A percentile compares a stretch with the other conserved stretches of the same genome.
phyloP scores from a whole-genome alignment of 2,888 invertebrate genomes.

The Amiota communis region DNA sequence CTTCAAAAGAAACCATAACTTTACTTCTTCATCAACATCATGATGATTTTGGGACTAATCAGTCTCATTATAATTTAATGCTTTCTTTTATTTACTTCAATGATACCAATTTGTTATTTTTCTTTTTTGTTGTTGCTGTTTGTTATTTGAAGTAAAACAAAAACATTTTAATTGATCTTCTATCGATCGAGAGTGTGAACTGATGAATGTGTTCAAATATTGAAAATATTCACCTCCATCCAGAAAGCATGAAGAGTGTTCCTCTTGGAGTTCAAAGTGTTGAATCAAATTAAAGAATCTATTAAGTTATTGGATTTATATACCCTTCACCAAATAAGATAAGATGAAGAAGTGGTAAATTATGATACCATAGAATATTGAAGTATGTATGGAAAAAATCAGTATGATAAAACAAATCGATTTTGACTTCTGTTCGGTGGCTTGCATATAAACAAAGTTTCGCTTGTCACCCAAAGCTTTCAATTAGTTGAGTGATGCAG shows the following conservation, averaged over 20 bases:
- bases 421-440: no score
- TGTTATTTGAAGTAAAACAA: constrained; percentile 29
- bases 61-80: constrained; percentile 49
- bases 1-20: constrained; percentile 41
- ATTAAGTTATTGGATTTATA: no score
- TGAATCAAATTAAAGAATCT: no score
- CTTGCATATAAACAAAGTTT: no score
- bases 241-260: no score
- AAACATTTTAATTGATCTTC: constrained; percentile 33
- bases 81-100: constrained; percentile 49
- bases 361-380: no score
- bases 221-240: constrained; percentile 10
- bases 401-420: no score
- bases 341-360: no score
- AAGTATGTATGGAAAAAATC: no score
- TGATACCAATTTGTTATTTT: constrained; percentile 43
- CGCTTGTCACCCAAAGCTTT: no score
- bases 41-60: constrained; percentile 47
- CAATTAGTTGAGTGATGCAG: no score
- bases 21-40: constrained; percentile 3
- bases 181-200: constrained; percentile 55
- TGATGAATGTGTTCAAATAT: constrained; percentile 42
- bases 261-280: constrained; percentile 22
- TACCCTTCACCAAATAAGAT: no score
- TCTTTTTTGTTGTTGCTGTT: constrained; percentile 56